Conservation (phyloP, 2,797 vertebrate genomes). For the Tachyglossus aculeatus region DNA sequence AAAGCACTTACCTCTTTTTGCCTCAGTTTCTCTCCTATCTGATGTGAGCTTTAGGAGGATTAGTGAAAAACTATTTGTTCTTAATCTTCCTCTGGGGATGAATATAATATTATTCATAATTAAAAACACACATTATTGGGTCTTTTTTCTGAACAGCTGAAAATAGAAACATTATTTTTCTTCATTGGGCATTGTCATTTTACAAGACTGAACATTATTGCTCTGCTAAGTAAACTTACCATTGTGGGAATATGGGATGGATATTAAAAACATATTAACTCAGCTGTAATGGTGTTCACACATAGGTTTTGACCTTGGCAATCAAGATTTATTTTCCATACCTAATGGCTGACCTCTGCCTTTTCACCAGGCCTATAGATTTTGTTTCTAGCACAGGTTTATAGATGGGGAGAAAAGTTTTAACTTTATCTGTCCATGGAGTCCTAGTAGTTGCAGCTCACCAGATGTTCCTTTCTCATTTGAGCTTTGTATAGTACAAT, state of each 20-base stretch:
- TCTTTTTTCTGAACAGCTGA: background rate
- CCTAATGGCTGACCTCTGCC: conserved; percentile 32
- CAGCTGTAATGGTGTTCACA: background rate
- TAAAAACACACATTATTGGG: background rate
- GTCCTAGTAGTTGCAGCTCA: conserved; percentile 56
- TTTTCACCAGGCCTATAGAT: conserved; percentile 30
- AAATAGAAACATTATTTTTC: conserved; percentile 10
- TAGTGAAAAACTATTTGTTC: background rate
- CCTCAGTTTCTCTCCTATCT: background rate
- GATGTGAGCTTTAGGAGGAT: background rate
- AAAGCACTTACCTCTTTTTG: background rate
- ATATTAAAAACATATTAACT: conserved; percentile 11
- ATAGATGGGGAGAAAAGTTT: conserved; percentile 33
- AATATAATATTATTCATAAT: too few relatives aligned
- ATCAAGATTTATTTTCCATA: conserved; percentile 26
- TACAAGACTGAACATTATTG: background rate
- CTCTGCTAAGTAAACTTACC: background rate
- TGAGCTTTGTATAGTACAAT: conserved; percentile 49
- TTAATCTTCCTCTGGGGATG: background rate
- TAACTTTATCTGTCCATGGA: conserved; percentile 40
- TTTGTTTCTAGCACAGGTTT: conserved; percentile 56
- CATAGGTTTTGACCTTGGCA: conserved; percentile 48
- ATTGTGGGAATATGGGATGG: background rate
- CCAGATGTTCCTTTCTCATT: conserved; percentile 59
- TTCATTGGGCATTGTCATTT: background rate